These are phyloP conservation scores for Bombus vancouverensis DNA, from an alignment of 1,140 invertebrate species.

Conservation along the genomic window DNA sequence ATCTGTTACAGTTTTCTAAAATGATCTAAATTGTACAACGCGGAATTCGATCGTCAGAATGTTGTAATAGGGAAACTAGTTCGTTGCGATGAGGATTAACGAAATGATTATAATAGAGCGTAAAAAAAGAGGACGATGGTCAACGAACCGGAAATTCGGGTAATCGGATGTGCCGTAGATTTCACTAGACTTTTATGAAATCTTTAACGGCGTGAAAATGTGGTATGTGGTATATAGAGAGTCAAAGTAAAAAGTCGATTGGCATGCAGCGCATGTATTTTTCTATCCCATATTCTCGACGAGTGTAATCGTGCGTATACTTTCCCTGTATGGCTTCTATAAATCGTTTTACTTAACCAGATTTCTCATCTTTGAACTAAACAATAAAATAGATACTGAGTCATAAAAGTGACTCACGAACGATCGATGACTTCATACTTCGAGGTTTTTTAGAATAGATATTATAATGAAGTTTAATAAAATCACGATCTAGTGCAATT, in stretches of 20 bases:
- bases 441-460: neutral
- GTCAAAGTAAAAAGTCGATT: slow-evolving; percentile 24
- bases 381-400: neutral
- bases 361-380: neutral
- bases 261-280: neutral
- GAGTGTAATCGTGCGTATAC: neutral
- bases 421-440: neutral
- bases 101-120: slow-evolving; percentile 24
- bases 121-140: slow-evolving; percentile 18
- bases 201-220: slow-evolving; percentile 4
- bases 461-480: neutral
- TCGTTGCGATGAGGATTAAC: slow-evolving; percentile 22
- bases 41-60: neutral
- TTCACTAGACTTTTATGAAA: slow-evolving; percentile 54
- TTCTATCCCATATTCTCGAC: neutral
- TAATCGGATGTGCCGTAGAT: slow-evolving; percentile 55
- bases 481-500: neutral
- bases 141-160: slow-evolving; percentile 47
- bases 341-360: neutral
- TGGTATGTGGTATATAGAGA: neutral
- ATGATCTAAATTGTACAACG: neutral
- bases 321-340: neutral
- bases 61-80: slow-evolving; percentile 33
- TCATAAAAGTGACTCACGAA: neutral
- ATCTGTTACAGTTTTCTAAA: too few species aligned